These are phyloP conservation scores for Danio aesculapii DNA, from an alignment of 2,797 vertebrate species.

Conservation along the genomic window DNA sequence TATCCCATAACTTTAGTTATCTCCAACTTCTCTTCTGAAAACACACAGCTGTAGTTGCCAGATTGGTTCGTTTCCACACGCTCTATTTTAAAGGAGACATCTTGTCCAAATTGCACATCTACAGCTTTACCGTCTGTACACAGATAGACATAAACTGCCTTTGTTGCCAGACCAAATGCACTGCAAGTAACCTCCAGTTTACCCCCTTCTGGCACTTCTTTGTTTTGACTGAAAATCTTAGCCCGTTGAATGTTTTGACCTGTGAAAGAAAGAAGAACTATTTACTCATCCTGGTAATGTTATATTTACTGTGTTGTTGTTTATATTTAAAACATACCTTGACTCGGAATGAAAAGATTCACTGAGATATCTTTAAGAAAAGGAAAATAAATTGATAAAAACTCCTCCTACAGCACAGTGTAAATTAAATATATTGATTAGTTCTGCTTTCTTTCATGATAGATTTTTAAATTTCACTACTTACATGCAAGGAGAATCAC, in stretches of 20 bases:
- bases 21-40: neutral
- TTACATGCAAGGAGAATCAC: constrained; percentile 29
- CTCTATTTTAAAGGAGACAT: neutral
- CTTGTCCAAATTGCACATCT: neutral
- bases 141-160: constrained; percentile 10
- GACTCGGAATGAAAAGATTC: constrained; percentile 1
- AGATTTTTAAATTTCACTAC: neutral
- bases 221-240: constrained; percentile 14
- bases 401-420: neutral
- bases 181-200: constrained; percentile 17
- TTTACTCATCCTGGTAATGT: neutral
- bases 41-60: constrained; percentile 36
- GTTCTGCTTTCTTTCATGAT: neutral
- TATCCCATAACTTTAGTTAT: constrained; percentile 5
- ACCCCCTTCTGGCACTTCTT: constrained; percentile 17
- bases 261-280: neutral
- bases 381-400: neutral
- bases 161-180: neutral
- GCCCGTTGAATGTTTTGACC: neutral
- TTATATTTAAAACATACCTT: constrained; percentile 21
- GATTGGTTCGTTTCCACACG: neutral
- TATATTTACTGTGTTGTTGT: neutral
- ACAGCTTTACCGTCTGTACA: constrained; percentile 22
- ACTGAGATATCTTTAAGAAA: constrained; percentile 1
- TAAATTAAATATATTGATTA: neutral